phyloP scores from a whole-genome alignment of 2,888 invertebrate species.

The Rhopalosiphum nymphaeae region DNA sequence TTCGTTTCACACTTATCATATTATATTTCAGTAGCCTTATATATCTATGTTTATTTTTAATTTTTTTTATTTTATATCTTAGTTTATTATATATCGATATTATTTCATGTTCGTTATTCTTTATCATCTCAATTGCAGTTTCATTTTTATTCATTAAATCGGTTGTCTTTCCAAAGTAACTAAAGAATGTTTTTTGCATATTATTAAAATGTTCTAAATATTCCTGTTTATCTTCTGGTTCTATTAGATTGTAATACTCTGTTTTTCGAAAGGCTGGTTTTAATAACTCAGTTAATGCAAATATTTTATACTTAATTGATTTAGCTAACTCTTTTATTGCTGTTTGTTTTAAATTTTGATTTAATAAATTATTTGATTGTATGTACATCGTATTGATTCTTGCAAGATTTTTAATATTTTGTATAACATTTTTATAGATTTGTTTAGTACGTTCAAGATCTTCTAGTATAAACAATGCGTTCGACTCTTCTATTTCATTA shows the following conservation, averaged over 20 bases:
- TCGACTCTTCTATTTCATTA: neutral
- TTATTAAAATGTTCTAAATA: neutral
- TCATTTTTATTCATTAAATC: neutral
- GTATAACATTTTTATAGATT: neutral
- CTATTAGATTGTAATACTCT: neutral
- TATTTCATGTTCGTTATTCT: neutral
- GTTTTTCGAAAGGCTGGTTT: neutral
- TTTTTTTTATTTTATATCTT: neutral
- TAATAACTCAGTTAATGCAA: neutral
- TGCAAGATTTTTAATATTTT: neutral
- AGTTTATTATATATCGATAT: neutral
- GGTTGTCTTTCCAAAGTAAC: neutral
- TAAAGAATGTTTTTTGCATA: neutral
- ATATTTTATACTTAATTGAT: conserved; percentile 25
- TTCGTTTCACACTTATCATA: neutral
- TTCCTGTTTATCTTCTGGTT: neutral
- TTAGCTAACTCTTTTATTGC: conserved; percentile 14
- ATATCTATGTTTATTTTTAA: neutral
- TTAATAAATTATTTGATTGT: neutral
- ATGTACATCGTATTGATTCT: neutral
- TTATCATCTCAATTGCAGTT: neutral
- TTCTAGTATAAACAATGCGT: neutral
- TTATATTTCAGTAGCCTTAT: neutral
- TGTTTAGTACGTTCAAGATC: conserved; percentile 24
- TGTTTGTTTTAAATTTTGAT: neutral